Evolutionary conservation across 2,888 invertebrate species (phyloP).

Genomic region (Melipona bicolor): DNA sequence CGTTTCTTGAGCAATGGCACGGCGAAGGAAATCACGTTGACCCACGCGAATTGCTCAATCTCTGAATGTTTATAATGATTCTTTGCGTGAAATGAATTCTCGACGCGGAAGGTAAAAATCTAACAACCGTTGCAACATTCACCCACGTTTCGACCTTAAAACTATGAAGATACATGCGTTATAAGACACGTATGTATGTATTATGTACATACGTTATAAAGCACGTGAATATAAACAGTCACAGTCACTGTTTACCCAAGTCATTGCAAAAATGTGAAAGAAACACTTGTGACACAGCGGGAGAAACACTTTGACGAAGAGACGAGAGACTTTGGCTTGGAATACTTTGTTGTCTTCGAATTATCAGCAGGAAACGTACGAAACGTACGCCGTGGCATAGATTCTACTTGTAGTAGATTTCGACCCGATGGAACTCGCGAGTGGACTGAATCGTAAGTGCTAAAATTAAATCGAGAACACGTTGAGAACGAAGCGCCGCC

Average conservation of each 20-base stretch:
- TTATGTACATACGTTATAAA: not conserved
- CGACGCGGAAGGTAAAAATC: too few relatives aligned
- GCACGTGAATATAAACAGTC: not conserved
- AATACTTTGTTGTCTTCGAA: too few relatives aligned
- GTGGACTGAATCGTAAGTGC: constrained; percentile 70
- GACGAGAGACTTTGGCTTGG: too few relatives aligned
- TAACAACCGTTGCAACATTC: not conserved
- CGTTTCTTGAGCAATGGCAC: constrained; percentile 1
- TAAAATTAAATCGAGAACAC: constrained; percentile 78
- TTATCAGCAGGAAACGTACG: constrained; percentile 5
- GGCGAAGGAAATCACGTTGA: not conserved
- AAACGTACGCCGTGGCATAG: not conserved
- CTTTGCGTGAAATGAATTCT: not conserved
- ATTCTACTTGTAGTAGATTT: constrained; percentile 32
- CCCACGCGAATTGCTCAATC: not conserved
- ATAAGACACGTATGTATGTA: too few relatives aligned
- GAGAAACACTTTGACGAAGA: not conserved
- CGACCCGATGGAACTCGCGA: constrained; percentile 57
- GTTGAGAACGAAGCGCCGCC: constrained; percentile 69
- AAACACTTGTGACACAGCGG: not conserved
- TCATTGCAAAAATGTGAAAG: too few relatives aligned
- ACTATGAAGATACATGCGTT: too few relatives aligned
- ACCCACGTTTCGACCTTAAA: not conserved
- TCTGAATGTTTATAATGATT: not conserved
- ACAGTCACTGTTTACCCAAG: not conserved